Evolutionary conservation across 1,140 invertebrate species (phyloP).

Genomic region (Hermetia illucens): DNA sequence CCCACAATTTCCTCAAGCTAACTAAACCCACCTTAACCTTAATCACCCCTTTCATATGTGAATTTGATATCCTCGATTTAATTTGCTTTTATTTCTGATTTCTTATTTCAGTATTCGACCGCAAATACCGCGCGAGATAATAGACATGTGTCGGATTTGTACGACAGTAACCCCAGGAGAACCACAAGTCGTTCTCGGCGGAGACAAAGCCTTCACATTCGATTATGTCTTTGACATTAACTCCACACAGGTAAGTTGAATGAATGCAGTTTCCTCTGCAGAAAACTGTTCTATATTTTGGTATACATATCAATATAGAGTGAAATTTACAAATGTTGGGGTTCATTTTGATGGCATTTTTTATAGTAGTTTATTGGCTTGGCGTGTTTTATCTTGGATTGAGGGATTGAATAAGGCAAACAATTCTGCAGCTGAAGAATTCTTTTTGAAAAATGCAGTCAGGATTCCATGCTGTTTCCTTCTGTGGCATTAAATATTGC

Average conservation of each 20-base stretch:
- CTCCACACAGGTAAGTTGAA: slow-evolving; percentile 41
- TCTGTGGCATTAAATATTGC: no score
- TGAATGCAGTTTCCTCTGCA: background rate
- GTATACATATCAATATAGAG: background rate
- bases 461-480: no score
- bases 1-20: no score
- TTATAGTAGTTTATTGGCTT: no score
- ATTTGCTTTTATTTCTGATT: no score
- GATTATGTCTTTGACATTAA: slow-evolving; percentile 85
- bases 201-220: slow-evolving; percentile 93
- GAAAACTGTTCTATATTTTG: background rate
- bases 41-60: no score
- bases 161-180: slow-evolving; percentile 75
- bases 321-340: background rate
- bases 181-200: slow-evolving; percentile 83
- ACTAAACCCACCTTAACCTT: no score
- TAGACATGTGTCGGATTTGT: slow-evolving; percentile 90
- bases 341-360: background rate
- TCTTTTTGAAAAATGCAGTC: no score
- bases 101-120: slow-evolving; percentile 68
- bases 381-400: no score
- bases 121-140: slow-evolving; percentile 79
- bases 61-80: no score
- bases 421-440: no score
- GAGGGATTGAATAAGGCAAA: no score